Conservation (phyloP, 2,888 invertebrate species). For the Orthosia gothica region DNA sequence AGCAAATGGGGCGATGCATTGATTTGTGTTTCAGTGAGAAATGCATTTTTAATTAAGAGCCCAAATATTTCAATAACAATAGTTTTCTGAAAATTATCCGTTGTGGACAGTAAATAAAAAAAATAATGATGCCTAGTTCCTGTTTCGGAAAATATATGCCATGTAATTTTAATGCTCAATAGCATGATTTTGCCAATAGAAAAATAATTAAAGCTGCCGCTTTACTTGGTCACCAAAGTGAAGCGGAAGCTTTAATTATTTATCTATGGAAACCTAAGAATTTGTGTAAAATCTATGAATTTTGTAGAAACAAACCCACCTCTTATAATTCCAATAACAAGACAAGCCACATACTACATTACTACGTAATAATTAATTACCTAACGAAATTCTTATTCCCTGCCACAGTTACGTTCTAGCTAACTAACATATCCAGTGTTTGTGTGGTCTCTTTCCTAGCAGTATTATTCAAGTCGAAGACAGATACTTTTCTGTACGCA, state of each 20-base stretch:
- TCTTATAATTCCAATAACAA: conserved; percentile 26
- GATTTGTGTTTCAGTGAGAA: not conserved
- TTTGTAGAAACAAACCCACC: not conserved
- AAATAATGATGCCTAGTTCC: not conserved
- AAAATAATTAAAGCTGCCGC: too few species aligned
- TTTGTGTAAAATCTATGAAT: not conserved
- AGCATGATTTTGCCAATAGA: not conserved
- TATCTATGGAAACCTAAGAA: not conserved
- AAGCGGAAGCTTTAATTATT: too few species aligned
- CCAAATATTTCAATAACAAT: not conserved
- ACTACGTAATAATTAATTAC: conserved; percentile 42
- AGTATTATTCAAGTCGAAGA: conserved; percentile 76
- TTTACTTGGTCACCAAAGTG: too few species aligned
- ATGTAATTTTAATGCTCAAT: not conserved
- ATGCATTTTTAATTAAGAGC: not conserved
- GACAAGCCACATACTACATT: not conserved
- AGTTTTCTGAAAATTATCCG: too few species aligned
- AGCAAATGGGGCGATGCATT: not conserved
- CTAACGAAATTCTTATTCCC: conserved; percentile 22
- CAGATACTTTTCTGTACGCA: conserved; percentile 85
- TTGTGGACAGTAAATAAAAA: not conserved
- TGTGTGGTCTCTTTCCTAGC: conserved; percentile 78
- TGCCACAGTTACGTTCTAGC: conserved; percentile 45
- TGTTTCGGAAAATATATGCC: not conserved
- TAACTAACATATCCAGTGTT: conserved; percentile 66